These are phyloP conservation scores for Protosalanx chinensis DNA, from an alignment of 2,797 vertebrate genomes.

Conservation along the genomic window DNA sequence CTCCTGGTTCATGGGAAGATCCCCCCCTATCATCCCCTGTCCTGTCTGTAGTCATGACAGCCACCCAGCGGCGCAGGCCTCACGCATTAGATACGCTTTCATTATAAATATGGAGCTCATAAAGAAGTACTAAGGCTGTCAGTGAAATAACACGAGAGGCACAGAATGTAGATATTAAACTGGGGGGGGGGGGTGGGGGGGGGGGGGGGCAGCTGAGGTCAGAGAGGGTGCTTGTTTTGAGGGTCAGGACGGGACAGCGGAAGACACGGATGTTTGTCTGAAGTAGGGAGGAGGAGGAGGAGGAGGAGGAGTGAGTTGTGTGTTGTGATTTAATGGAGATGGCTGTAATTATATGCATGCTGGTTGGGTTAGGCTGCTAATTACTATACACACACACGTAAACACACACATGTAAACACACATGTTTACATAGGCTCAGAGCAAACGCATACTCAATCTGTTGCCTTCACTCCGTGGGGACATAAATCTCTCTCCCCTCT, in stretches of 20 bases:
- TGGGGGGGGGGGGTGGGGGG: not conserved
- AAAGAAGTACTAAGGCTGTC: not conserved
- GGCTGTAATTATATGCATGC: slow-evolving; percentile 71
- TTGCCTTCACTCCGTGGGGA: slow-evolving; percentile 49
- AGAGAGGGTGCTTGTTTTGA: slow-evolving; percentile 47
- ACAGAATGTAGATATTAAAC: not conserved
- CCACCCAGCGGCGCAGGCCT: slow-evolving; percentile 53
- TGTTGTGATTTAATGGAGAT: slow-evolving; percentile 67
- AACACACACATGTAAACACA: not conserved
- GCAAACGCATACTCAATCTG: slow-evolving; percentile 47
- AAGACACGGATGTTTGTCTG: slow-evolving; percentile 39
- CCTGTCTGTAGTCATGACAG: slow-evolving; percentile 58
- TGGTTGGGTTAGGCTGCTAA: slow-evolving; percentile 74
- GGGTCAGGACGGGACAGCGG: not conserved
- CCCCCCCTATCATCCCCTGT: too few relatives aligned
- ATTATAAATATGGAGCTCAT: slow-evolving; percentile 48
- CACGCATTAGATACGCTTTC: slow-evolving; percentile 62
- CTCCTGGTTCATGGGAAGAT: too few relatives aligned
- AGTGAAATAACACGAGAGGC: not conserved
- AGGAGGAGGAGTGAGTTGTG: slow-evolving; percentile 39
- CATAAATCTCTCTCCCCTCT: slow-evolving; percentile 63
- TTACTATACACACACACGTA: slow-evolving; percentile 40
- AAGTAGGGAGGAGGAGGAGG: slow-evolving; percentile 38
- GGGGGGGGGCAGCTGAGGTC: not conserved
- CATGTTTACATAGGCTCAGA: slow-evolving; percentile 63